A percentile compares a stretch with the other conserved stretches of the same genome.
These are phyloP conservation scores for Formicarius rufipectus DNA, from an alignment of 2,113 vertebrate species.

Conservation along the genomic window DNA sequence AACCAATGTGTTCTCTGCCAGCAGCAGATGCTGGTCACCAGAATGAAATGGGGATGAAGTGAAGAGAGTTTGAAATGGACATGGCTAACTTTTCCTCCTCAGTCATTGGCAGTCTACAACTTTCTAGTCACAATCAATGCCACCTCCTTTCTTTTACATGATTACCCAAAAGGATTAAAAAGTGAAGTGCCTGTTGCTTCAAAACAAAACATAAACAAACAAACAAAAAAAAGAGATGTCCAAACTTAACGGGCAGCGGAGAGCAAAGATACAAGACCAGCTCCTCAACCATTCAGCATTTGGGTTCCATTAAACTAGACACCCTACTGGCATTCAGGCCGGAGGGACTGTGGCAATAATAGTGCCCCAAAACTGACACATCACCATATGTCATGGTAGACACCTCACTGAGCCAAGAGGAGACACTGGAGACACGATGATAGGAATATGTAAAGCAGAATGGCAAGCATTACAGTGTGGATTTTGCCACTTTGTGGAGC, in stretches of 20 bases:
- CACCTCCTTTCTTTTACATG: background rate
- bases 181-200: background rate
- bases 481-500: background rate
- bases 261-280: background rate
- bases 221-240: background rate
- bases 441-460: background rate
- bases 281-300: background rate
- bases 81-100: background rate
- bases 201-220: background rate
- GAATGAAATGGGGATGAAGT: background rate
- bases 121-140: background rate
- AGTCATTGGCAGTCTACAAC: background rate
- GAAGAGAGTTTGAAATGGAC: background rate
- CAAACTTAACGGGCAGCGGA: background rate
- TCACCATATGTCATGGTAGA: background rate
- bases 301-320: background rate
- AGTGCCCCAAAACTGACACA: background rate
- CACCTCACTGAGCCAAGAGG: background rate
- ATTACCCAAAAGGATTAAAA: background rate
- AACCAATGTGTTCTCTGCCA: background rate
- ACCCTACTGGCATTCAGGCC: background rate
- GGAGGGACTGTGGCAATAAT: background rate
- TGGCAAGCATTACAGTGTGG: fast-evolving
- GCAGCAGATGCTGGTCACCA: background rate
- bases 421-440: background rate